Base-by-base conservation (phyloP, 2,888 invertebrate species). In the Stenichneumon culpator region DNA sequence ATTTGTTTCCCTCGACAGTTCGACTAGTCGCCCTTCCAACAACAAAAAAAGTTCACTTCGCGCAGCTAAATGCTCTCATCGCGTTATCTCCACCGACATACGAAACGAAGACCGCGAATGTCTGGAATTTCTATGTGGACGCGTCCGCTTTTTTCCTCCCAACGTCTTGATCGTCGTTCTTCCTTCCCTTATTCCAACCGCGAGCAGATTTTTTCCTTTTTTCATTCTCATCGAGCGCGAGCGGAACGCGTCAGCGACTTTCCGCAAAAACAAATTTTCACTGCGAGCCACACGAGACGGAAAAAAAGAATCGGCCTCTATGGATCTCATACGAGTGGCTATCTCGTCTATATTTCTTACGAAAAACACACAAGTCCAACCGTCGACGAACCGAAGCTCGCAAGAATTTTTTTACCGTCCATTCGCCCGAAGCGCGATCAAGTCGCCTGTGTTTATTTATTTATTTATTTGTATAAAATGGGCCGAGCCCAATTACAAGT, bases 161-260 rank as follows among this genome's bases (percentile, higher is more conserved):
- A 22, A 54, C 52, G n/a, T 36, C 70, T 19, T 16, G 54, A 22
- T 36, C 19, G 32, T 9, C 19, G 3, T 54, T 72, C 22, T 22
- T 36, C 3, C 50, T 32, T 14, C 36, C 19, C 32, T 72, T 22
- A 19, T 11, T 52, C 32, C 19, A 19, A 14, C 54, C 22, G 19
- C 54, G 9, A 54, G 19, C 22, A 25, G 19, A 19, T 19, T 11
- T 57, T 57, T 36, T 54, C 16, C 16, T 57, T 57, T 54, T 22
- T 22, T 32, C 52, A 32, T 70, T 50, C 54, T 32, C 54, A 11
- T 32, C 11, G 32, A 19, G 54, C 4, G 16, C 39, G 3, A 70
- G 19, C 54, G 32, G 19, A 52, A 52, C 70, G 36, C 70, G 70
- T 70, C 70, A 70, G 70, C 70, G 70, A 70, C 70, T 70, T 70